phyloP scores from a whole-genome alignment of 2,888 invertebrate species.

The Plagodis dolabraria region DNA sequence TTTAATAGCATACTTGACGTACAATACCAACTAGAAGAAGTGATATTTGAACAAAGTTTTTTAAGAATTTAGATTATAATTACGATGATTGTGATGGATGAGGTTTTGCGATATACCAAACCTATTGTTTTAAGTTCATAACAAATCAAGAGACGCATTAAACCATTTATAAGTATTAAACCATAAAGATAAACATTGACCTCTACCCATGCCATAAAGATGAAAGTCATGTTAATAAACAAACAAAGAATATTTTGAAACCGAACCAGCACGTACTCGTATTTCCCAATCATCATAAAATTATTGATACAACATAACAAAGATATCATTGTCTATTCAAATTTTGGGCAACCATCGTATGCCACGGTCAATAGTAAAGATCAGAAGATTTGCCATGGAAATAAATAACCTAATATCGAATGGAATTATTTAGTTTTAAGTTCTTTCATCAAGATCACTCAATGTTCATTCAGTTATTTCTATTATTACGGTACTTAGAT shows the following conservation, averaged over 20 bases:
- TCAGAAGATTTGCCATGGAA: slow-evolving; percentile 13
- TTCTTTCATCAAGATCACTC: slow-evolving; percentile 11
- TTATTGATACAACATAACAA: slow-evolving; percentile 23
- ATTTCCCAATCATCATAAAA: slow-evolving; percentile 21
- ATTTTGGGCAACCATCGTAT: slow-evolving; percentile 7
- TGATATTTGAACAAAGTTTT: too few relatives aligned
- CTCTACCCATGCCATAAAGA: background rate
- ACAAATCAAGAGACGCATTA: too few relatives aligned
- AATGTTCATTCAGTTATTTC: slow-evolving; percentile 4
- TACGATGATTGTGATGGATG: too few relatives aligned
- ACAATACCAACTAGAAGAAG: too few relatives aligned
- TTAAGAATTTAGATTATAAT: too few relatives aligned
- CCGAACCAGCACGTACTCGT: background rate
- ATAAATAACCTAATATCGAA: slow-evolving; percentile 2
- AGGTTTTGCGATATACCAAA: too few relatives aligned
- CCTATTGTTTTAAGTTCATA: too few relatives aligned
- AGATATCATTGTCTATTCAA: slow-evolving; percentile 13
- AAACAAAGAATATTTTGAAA: background rate
- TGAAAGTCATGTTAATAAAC: background rate
- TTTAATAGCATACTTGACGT: too few relatives aligned
- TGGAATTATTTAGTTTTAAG: slow-evolving; percentile 7
- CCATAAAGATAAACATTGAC: background rate
- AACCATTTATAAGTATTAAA: too few relatives aligned
- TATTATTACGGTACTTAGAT: slow-evolving; percentile 9
- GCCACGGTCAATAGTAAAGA: slow-evolving; percentile 11